Conservation (phyloP, 1,140 invertebrate species). For the Pissodes strobi region DNA sequence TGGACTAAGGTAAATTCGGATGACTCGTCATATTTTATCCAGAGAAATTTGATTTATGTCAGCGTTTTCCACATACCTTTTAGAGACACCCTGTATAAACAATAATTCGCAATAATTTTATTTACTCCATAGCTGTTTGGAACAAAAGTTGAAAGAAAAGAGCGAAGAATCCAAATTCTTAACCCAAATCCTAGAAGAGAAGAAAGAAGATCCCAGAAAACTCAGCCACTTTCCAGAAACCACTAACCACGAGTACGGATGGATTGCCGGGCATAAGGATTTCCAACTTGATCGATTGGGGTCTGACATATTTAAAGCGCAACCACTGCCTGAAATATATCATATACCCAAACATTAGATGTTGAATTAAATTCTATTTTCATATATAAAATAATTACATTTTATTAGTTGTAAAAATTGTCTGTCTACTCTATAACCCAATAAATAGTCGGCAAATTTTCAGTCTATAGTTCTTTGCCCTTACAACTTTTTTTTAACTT, state of each 20-base stretch:
- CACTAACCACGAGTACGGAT: slow-evolving; percentile 43
- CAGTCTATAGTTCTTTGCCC: too few relatives aligned
- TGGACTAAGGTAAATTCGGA: too few relatives aligned
- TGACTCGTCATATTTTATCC: background rate
- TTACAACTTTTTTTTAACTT: too few relatives aligned
- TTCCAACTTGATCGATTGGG: slow-evolving; percentile 41
- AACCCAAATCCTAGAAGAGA: slow-evolving; percentile 14
- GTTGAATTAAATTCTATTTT: too few relatives aligned
- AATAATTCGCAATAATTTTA: background rate
- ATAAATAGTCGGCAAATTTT: too few relatives aligned
- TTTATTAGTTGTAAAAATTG: too few relatives aligned
- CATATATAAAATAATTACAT: too few relatives aligned
- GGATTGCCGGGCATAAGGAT: slow-evolving; percentile 36
- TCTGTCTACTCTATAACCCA: too few relatives aligned
- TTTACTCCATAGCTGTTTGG: slow-evolving; percentile 4
- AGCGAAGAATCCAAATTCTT: slow-evolving; percentile 33
- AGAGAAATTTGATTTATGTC: background rate
- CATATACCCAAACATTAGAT: slow-evolving; percentile 14
- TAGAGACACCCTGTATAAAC: too few relatives aligned
- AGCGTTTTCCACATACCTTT: too few relatives aligned
- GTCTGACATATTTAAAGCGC: slow-evolving; percentile 31
- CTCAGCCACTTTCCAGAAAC: slow-evolving; percentile 34
- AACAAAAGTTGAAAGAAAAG: slow-evolving; percentile 29
- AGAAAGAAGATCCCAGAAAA: slow-evolving; percentile 21
- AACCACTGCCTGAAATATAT: slow-evolving; percentile 15